A percentile compares a stretch with the other conserved stretches of the same genome.
Conservation (phyloP, 2,888 invertebrate species). For the Drosophila cognata region DNA sequence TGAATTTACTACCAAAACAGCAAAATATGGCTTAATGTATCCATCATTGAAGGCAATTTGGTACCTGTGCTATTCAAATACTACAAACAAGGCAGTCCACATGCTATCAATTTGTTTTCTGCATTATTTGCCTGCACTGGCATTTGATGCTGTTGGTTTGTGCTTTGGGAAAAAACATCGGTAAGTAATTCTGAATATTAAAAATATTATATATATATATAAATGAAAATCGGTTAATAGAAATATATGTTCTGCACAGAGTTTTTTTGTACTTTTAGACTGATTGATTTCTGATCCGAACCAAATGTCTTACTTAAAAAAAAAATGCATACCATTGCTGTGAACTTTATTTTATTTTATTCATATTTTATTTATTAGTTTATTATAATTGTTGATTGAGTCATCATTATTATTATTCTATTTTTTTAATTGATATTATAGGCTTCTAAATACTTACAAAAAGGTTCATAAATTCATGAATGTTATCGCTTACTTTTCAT, state of each 20-base stretch:
- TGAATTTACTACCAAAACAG: constrained; percentile 87
- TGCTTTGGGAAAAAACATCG: constrained; percentile 20
- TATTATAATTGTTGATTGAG: neutral
- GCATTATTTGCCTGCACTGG: constrained; percentile 20
- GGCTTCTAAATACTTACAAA: constrained; percentile 24
- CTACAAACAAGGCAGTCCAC: neutral
- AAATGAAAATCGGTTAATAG: neutral
- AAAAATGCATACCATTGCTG: no score
- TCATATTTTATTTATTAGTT: no score
- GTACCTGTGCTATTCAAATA: constrained; percentile 86
- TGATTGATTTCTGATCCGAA: no score
- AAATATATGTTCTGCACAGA: neutral
- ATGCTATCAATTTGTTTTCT: constrained; percentile 15
- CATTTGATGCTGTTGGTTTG: constrained; percentile 4
- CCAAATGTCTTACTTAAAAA: no score
- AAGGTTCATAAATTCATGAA: constrained; percentile 90
- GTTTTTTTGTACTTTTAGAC: neutral
- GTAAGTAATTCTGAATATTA: neutral
- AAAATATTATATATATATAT: neutral
- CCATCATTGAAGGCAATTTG: constrained; percentile 89
- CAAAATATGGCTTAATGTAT: constrained; percentile 86
- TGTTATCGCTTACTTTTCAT: constrained; percentile 92
- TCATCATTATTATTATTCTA: neutral
- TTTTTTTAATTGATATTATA: neutral
- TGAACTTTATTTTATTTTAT: no score